A percentile compares a stretch with the other conserved stretches of the same genome.
phyloP scores from a whole-genome alignment of 2,113 vertebrate species.

The Caloenas nicobarica region DNA sequence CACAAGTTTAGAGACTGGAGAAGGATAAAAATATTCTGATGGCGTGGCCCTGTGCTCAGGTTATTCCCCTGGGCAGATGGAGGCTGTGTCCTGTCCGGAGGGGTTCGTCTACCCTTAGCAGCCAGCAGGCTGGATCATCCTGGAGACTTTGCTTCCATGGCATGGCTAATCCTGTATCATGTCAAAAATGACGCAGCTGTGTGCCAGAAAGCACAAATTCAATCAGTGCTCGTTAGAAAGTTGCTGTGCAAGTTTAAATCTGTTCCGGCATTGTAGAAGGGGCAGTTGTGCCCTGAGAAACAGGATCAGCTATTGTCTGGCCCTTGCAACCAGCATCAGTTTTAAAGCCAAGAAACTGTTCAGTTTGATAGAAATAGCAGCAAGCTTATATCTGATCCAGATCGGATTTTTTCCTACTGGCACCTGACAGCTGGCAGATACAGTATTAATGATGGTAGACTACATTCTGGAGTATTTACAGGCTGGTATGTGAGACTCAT shows the following conservation, averaged over 20 bases:
- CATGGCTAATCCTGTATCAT: not conserved
- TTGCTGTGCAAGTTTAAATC: not conserved
- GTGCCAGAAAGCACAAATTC: not conserved
- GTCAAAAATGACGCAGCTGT: not conserved
- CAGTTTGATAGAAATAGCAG: not conserved
- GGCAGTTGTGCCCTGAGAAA: not conserved
- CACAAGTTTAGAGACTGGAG: not conserved
- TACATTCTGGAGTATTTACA: not conserved
- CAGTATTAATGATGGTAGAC: not conserved
- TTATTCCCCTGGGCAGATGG: not conserved
- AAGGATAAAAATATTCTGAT: not conserved
- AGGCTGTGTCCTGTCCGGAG: not conserved
- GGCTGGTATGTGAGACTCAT: not conserved
- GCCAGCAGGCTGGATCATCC: not conserved
- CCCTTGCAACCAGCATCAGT: not conserved
- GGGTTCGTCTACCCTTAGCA: not conserved
- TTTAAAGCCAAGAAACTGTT: not conserved
- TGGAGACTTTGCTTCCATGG: not conserved
- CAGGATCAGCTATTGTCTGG: not conserved
- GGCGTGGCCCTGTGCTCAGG: not conserved
- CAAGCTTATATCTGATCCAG: not conserved
- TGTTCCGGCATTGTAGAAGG: not conserved
- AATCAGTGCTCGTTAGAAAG: not conserved
- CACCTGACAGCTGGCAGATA: not conserved
- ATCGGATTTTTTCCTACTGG: not conserved